Base-by-base conservation (phyloP, 2,888 invertebrate genomes). In the Mesochorus sp. region DNA sequence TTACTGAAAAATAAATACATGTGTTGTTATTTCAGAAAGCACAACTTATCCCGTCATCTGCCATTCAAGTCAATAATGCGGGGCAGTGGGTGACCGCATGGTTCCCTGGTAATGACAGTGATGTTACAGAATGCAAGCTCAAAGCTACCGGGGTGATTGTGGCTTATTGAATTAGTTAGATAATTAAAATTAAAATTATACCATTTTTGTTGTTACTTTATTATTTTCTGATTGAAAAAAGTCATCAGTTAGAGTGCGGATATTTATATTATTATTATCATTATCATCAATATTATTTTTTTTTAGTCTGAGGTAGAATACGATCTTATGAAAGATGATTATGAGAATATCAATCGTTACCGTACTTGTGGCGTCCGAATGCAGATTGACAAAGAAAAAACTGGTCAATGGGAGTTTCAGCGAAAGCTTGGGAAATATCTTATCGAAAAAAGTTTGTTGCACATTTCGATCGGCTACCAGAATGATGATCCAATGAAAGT, bases 331-430 rank as follows among this genome's bases (percentile, higher is more conserved):
- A 59, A 31, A 1, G 34, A 37, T 1, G 14, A 21, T 1, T 4
- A 14, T 2, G 37, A 62, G 1, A 34, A 75, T 39, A 21, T 83
- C 12, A 59, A 72, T 37, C 75, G 71, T 37, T 80, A 79, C 19
- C 76, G 72, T 8, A 44, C 70, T 44, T 86, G 87, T 24, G 85
- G 85, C 4, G 80, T 83, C 2, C 75, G 81, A 61, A 77, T 85
- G 28, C 62, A 64, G n/a, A 57, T 74, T 2, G 76, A 78, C 19
- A 3, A 12, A 1, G 64, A 28, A 24, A 53, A 66, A 12, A 5
- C 14, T 4, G 80, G 80, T 17, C 17, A 19, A 17, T 86, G 83
- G 85, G 44, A 12, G 10, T 10, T 82, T 8, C n/a, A 8, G 3
- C 31, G 47, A 51, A 44, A 53, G 37, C 3, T 78, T n/a, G 70